Evolutionary conservation across 2,113 vertebrate genomes (phyloP), one percentile per base, ranked within the genome.

Genomic region (Hypomesus transpacificus): DNA sequence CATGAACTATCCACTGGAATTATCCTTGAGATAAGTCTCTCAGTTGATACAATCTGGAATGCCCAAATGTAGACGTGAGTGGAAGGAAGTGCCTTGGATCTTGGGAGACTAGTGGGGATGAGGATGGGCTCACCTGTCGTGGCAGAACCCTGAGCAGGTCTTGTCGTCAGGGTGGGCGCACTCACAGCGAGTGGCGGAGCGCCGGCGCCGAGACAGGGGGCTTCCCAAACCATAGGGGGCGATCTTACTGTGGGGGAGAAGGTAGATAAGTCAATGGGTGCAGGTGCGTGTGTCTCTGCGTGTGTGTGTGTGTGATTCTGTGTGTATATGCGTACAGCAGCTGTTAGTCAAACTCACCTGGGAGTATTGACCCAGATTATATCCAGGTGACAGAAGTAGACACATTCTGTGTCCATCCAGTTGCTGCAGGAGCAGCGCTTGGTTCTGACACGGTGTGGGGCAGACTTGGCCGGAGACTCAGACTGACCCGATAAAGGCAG

Each of bases 311-410:
- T 1, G 53, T n/a, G 53, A n/a, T 17, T 16, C n/a, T n/a, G 53
- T 3, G 53, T n/a, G 53, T 56, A 5, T 56, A 18, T n/a, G 7
- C 3, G 53, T 7, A 56, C 53, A 56, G 4, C 13, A n/a, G 24
- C 51, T 9, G 56, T n/a, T 4, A 34, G 8, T 13, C 1, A 64
- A 20, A 18, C 87, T 94, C 73, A 98, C 97, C 94, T 94, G 0
- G 96, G 94, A 0, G 96, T 96, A 89, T 97, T 98, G 85, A 99
- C 89, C 97, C 96, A 98, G 91, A 99, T 98, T 75, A 99, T 97
- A 75, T 97, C 97, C 86, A 98, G 90, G 85, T 98, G 97, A 82
- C 97, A 98, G 89, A 98, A 99, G 87, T 98, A 99, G 84, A 99
- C 93, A 69, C 97, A 99, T 66, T 99, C 97, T 76, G 93, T 95